phyloP scores from a whole-genome alignment of 2,797 vertebrate genomes.

The Melanotaenia boesemani region DNA sequence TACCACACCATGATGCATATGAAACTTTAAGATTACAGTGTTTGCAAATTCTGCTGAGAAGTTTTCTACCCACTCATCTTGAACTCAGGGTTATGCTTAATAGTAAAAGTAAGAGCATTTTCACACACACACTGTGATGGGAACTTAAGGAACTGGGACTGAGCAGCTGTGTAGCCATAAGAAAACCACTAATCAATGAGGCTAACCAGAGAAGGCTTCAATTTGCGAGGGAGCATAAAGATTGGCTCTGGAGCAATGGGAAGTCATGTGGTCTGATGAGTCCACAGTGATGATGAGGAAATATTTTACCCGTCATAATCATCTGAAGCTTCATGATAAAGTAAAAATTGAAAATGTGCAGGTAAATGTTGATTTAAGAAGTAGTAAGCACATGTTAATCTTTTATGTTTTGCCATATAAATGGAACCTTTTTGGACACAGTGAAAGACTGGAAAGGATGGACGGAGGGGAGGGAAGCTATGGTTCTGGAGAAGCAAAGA shows the following conservation, averaged over 20 bases:
- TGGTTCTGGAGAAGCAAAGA: conserved; percentile 48
- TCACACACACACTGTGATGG: too few species aligned
- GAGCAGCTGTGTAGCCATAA: too few species aligned
- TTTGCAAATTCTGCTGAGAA: not conserved
- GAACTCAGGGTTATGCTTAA: not conserved
- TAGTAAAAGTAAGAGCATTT: too few species aligned
- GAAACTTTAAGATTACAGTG: not conserved
- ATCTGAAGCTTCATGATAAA: conserved; percentile 26
- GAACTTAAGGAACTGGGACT: too few species aligned
- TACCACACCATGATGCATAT: not conserved
- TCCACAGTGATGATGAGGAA: not conserved
- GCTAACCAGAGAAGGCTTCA: too few species aligned
- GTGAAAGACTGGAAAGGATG: conserved; percentile 19
- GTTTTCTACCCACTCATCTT: not conserved
- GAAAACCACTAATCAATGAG: too few species aligned
- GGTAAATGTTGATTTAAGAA: conserved; percentile 48
- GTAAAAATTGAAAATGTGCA: conserved; percentile 24
- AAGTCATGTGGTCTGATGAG: too few species aligned
- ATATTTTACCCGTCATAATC: conserved; percentile 24
- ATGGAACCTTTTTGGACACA: conserved; percentile 38
- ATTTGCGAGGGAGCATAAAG: too few species aligned
- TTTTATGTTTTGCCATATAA: conserved; percentile 38
- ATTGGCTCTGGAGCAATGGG: too few species aligned
- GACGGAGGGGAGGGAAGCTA: not conserved
- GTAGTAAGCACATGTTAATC: conserved; percentile 14